Conservation (phyloP, 1,140 invertebrate genomes). For the Bombus soroeensis region DNA sequence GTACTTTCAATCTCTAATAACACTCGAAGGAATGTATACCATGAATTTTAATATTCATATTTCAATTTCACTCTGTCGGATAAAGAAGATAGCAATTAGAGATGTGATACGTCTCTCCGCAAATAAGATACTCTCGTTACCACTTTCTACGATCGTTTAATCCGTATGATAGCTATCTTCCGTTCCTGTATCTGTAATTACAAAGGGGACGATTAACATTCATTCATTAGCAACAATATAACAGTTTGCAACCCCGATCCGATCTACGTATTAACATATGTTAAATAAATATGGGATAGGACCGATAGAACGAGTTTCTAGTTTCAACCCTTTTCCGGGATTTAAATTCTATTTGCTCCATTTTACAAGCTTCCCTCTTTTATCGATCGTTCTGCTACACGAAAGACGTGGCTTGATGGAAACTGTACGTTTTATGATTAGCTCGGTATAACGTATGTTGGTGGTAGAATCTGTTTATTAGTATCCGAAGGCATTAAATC, state of each 20-base stretch:
- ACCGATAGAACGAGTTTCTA: not conserved
- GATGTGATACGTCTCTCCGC: no score
- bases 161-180: not conserved
- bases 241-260: not conserved
- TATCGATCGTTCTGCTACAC: conserved; percentile 33
- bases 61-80: not conserved
- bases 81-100: not conserved
- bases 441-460: conserved; percentile 1
- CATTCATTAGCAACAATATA: conserved; percentile 14
- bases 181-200: conserved; percentile 24
- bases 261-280: not conserved
- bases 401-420: conserved; percentile 1
- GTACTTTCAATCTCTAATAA: not conserved
- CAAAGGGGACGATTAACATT: conserved; percentile 36
- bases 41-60: not conserved
- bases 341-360: not conserved
- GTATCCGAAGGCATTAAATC: conserved; percentile 65
- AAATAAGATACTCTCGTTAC: not conserved
- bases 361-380: not conserved
- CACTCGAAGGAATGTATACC: not conserved
- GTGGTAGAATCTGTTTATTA: conserved; percentile 63
- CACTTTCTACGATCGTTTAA: conserved; percentile 41
- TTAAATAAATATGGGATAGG: not conserved
- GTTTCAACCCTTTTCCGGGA: conserved; percentile 1
- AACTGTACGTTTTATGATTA: conserved; percentile 13